Base-by-base conservation (phyloP, 2,113 vertebrate genomes). In the Sminthopsis crassicaudata region DNA sequence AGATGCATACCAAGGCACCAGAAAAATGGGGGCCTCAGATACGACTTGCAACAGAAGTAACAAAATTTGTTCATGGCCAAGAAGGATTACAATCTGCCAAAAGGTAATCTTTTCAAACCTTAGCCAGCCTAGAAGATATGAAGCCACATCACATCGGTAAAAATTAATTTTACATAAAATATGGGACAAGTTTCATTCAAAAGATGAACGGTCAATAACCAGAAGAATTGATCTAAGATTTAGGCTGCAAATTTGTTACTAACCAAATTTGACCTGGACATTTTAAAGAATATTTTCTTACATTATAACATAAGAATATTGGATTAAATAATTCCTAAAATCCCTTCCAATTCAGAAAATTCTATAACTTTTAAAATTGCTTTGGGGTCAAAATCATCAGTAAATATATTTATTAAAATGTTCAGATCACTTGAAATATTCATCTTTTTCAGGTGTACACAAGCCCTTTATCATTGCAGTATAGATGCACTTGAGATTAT, bases 11-110 rank as follows among this genome's bases (percentile, higher is more conserved):
- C 60, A 98, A 98, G 96, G 99, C 99, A 94, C 99, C 99, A 14
- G 99, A 99, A 88, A 99, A 99, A 97, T 98, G 99, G 53, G 98
- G 97, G 11, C 99, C 99, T 46, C 99, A 99, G 90, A 99, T 99
- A 94, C 99, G 99, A 11, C 99, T 99, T 92, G 99, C 99, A 11
- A 99, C 99, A 6, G 99, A 99, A 98, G 99, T 99, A 91, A 99
- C 99, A 10, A 99, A 99, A 93, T 98, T 99, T 51, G 99, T 99
- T 93, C 99, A 99, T 89, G 99, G 99, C 1, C 99, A 98, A 97
- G 99, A 99, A 48, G 99, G 99, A 7, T 98, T 99, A 2, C 99
- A 99, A 95, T 99, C 99, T 60, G 99, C 99, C 26, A 99, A 99
- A 97, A 99, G 99, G 99, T 99, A 57, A 97, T 23, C 46, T 36